Percentiles rank a stretch among this genome's conserved stretches.
These are phyloP conservation scores for Toxostoma redivivum DNA, from an alignment of 2,113 vertebrate species.

Conservation along the genomic window DNA sequence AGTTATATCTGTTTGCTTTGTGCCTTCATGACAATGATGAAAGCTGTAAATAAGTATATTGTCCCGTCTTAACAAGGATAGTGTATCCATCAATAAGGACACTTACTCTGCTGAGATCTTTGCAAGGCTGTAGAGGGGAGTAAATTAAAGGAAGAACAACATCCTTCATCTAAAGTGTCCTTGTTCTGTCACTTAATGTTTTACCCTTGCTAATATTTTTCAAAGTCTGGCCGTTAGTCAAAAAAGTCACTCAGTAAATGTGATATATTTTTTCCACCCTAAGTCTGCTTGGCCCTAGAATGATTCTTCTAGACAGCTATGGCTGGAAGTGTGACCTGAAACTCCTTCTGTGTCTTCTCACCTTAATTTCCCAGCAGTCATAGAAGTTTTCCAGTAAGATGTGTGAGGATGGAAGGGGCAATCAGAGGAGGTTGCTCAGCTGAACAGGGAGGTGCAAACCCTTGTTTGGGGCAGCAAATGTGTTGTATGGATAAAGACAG, in stretches of 20 bases:
- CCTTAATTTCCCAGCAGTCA: background rate
- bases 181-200: constrained; percentile 62
- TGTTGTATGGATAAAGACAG: background rate
- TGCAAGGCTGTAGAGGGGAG: constrained; percentile 37
- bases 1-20: constrained; percentile 53
- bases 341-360: background rate
- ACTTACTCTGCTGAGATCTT: constrained; percentile 47
- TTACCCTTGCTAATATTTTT: constrained; percentile 61
- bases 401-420: background rate
- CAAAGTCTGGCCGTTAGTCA: constrained; percentile 46
- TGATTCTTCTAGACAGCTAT: background rate
- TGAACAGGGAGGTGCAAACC: background rate
- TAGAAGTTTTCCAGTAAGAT: background rate
- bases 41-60: constrained; percentile 55
- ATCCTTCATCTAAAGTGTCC: constrained; percentile 53
- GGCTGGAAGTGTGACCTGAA: background rate
- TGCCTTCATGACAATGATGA: constrained; percentile 35
- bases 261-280: constrained; percentile 20
- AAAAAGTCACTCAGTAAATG: constrained; percentile 38
- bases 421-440: background rate
- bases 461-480: background rate
- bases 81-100: constrained; percentile 59
- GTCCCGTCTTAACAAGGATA: constrained; percentile 48
- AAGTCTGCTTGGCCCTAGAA: background rate
- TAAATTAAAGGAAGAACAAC: constrained; percentile 54